phyloP scores from a whole-genome alignment of 2,888 invertebrate species.

The Diarsia dahlii region DNA sequence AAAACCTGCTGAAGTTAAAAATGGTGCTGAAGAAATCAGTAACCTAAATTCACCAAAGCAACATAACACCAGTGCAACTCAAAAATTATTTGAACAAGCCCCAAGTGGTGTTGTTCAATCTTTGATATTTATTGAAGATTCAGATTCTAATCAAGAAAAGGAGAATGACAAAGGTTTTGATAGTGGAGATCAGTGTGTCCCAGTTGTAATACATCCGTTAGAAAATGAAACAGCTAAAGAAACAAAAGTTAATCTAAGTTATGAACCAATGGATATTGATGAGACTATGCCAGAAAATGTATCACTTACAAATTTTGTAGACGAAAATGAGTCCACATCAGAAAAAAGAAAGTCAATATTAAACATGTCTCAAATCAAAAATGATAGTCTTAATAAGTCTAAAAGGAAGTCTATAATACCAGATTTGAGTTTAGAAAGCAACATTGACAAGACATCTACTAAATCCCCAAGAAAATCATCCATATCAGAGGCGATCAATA shows the following conservation, averaged over 20 bases:
- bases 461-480: conserved; percentile 57
- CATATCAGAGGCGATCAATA: conserved; percentile 29
- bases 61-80: conserved; percentile 56
- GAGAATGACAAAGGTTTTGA: conserved; percentile 62
- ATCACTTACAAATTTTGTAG: conserved; percentile 69
- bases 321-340: conserved; percentile 51
- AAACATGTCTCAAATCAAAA: conserved; percentile 48
- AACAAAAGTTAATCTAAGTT: conserved; percentile 70
- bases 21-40: conserved; percentile 17
- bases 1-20: conserved; percentile 11
- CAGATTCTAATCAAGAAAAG: conserved; percentile 77
- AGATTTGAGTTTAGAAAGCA: conserved; percentile 13
- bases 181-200: conserved; percentile 84
- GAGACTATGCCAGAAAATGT: conserved; percentile 82
- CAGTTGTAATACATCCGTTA: conserved; percentile 73
- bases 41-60: conserved; percentile 27
- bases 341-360: conserved; percentile 64
- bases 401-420: conserved; percentile 51
- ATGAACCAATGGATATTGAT: conserved; percentile 88
- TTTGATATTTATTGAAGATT: conserved; percentile 80
- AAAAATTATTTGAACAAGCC: conserved; percentile 74
- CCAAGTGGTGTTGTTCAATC: conserved; percentile 72
- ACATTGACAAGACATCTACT: conserved; percentile 14
- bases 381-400: conserved; percentile 59
- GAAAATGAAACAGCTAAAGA: conserved; percentile 48